Evolutionary conservation across 2,113 vertebrate genomes (phyloP).

Genomic region (Pedetes capensis): DNA sequence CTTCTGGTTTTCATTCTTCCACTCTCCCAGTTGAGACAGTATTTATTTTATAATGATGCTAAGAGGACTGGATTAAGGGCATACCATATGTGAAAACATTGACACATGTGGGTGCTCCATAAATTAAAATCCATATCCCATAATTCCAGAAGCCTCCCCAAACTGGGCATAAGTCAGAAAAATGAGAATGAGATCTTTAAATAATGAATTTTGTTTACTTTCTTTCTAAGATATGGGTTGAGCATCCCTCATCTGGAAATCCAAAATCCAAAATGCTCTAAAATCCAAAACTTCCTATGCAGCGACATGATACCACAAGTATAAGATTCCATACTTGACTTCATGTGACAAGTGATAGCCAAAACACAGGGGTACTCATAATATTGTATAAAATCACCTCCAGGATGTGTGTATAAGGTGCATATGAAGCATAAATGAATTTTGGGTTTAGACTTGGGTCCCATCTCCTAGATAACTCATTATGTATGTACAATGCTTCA

Average conservation of each 20-base stretch:
- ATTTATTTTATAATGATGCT: not conserved
- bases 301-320: not conserved
- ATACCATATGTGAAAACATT: not conserved
- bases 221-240: not conserved
- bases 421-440: not conserved
- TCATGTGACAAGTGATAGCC: not conserved
- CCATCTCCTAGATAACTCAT: not conserved
- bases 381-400: not conserved
- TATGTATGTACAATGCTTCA: not conserved
- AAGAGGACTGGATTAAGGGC: not conserved
- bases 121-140: not conserved
- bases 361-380: not conserved
- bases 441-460: not conserved
- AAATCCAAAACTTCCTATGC: not conserved
- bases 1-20: not conserved
- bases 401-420: not conserved
- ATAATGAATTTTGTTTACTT: not conserved
- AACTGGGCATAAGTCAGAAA: not conserved
- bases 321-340: not conserved
- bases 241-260: not conserved
- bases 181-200: not conserved
- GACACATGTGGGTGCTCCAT: not conserved
- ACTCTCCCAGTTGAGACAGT: not conserved
- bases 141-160: not conserved
- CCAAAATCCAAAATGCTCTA: not conserved